Evolutionary conservation across 2,888 invertebrate species (phyloP).

Genomic region (Luffia ferchaultella): DNA sequence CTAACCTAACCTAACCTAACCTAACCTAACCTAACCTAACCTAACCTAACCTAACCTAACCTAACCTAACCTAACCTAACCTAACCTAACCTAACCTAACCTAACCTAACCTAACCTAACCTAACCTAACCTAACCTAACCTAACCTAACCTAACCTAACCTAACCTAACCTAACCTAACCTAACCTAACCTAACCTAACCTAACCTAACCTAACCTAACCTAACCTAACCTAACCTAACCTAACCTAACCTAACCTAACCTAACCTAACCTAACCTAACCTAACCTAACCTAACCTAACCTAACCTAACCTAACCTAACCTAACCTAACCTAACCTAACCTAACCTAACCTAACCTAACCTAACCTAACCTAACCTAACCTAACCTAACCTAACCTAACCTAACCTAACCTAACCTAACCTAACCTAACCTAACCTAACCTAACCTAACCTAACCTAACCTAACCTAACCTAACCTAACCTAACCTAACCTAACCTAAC

Average conservation of each 20-base stretch:
- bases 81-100: constrained; percentile 13
- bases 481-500: constrained; percentile 9
- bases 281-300: constrained; percentile 14
- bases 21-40: constrained; percentile 14
- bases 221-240: constrained; percentile 11
- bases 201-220: constrained; percentile 14
- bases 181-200: constrained; percentile 12
- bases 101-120: constrained; percentile 11
- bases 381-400: constrained; percentile 9
- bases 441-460: constrained; percentile 11
- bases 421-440: constrained; percentile 12
- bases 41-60: constrained; percentile 13
- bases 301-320: constrained; percentile 14
- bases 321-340: constrained; percentile 14
- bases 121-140: constrained; percentile 10
- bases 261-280: constrained; percentile 12
- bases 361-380: constrained; percentile 7
- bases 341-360: constrained; percentile 11
- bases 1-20: constrained; percentile 9
- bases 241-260: no score
- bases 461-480: constrained; percentile 12
- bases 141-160: constrained; percentile 13
- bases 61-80: constrained; percentile 14
- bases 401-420: constrained; percentile 9
- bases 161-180: constrained; percentile 11